These are phyloP conservation scores for Protophormia terraenovae DNA, from an alignment of 2,888 invertebrate genomes.

Conservation along the genomic window DNA sequence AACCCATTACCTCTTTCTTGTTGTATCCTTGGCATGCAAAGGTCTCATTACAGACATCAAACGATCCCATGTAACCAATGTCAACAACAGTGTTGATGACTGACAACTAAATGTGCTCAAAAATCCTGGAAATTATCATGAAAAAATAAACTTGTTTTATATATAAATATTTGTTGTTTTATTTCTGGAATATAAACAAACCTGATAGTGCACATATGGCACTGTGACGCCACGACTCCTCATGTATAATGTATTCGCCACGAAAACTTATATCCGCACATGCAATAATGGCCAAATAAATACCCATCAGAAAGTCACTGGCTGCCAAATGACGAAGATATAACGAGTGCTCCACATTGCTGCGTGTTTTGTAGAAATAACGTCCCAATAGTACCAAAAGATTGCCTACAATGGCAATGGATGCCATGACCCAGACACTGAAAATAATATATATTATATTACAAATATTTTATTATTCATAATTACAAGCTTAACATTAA, in stretches of 20 bases:
- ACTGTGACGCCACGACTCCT: constrained; percentile 84
- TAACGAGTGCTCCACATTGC: constrained; percentile 84
- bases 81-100: constrained; percentile 84
- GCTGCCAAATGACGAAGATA: constrained; percentile 85
- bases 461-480: too few relatives aligned
- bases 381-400: constrained; percentile 83
- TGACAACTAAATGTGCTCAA: constrained; percentile 84
- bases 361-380: constrained; percentile 81
- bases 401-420: constrained; percentile 84
- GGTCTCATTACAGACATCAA: constrained; percentile 85
- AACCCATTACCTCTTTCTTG: constrained; percentile 73
- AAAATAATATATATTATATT: constrained; percentile 58
- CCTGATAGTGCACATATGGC: constrained; percentile 83
- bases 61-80: constrained; percentile 85
- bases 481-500: too few relatives aligned
- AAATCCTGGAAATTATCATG: constrained; percentile 83
- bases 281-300: constrained; percentile 84
- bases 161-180: background rate
- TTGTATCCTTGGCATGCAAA: constrained; percentile 79
- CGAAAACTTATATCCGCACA: constrained; percentile 82
- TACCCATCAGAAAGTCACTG: constrained; percentile 85
- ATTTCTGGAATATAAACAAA: constrained; percentile 68
- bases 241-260: constrained; percentile 83
- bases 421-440: constrained; percentile 85
- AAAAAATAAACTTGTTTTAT: too few relatives aligned